Conservation (phyloP, 2,113 vertebrate genomes). For the Alaudala cheleensis region DNA sequence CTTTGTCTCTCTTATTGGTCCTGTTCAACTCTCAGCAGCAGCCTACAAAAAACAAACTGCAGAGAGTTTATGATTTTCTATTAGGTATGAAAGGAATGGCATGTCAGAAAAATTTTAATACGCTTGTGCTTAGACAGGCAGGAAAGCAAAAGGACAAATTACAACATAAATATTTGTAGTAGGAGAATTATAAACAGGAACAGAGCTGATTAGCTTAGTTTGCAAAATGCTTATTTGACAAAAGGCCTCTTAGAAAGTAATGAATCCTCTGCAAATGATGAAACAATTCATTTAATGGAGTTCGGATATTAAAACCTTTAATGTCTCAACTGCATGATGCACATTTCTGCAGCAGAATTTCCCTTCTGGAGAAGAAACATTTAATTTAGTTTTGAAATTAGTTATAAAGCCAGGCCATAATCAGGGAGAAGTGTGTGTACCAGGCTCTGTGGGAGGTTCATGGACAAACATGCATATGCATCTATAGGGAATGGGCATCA, state of each 20-base stretch:
- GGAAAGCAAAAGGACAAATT: conserved; percentile 35
- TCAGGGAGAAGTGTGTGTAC: neutral
- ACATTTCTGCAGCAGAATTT: neutral
- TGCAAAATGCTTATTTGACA: conserved; percentile 37
- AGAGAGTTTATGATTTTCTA: neutral
- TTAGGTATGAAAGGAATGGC: neutral
- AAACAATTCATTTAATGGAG: conserved; percentile 47
- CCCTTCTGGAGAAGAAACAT: neutral
- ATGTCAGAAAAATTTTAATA: neutral
- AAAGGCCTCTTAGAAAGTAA: conserved; percentile 54
- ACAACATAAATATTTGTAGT: conserved; percentile 48
- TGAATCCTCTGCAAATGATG: conserved; percentile 34
- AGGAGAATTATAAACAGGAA: conserved; percentile 38
- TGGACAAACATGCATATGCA: fast-evolving
- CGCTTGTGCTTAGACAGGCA: neutral
- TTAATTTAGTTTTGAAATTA: conserved; percentile 2
- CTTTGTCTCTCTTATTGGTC: neutral
- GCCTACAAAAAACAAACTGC: neutral
- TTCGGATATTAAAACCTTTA: conserved; percentile 9
- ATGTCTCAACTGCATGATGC: neutral
- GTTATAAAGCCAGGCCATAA: neutral
- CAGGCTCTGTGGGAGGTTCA: neutral
- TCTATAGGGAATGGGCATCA: neutral
- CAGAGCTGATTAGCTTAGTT: conserved; percentile 35
- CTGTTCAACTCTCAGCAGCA: neutral